phyloP scores from a whole-genome alignment of 2,888 invertebrate species.

The Dinocampus coccinellae region DNA sequence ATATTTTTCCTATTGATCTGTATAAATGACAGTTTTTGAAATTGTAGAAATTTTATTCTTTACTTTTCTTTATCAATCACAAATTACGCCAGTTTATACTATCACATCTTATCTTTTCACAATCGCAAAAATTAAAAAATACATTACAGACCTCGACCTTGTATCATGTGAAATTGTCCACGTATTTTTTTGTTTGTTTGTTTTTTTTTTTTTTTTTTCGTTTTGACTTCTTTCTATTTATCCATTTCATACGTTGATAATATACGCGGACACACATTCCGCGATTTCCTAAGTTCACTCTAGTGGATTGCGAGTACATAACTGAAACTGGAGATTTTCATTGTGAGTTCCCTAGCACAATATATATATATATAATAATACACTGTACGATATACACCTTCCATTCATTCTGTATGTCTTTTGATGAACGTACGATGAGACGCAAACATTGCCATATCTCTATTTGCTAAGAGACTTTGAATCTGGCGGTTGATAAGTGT shows the following conservation, averaged over 20 bases:
- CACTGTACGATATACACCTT: constrained; percentile 37
- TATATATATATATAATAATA: neutral
- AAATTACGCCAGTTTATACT: neutral
- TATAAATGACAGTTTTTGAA: neutral
- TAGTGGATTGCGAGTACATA: neutral
- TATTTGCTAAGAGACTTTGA: constrained; percentile 66
- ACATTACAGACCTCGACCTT: neutral
- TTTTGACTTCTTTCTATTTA: no score
- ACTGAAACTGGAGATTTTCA: constrained; percentile 10
- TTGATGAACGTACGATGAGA: constrained; percentile 62
- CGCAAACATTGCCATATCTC: constrained; percentile 65
- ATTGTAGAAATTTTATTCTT: neutral
- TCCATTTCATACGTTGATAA: neutral
- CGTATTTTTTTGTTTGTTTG: no score
- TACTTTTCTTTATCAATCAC: neutral
- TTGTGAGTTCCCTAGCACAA: constrained; percentile 27
- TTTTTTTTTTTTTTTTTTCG: no score
- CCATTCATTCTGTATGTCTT: constrained; percentile 59
- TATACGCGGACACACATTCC: neutral
- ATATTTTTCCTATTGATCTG: neutral
- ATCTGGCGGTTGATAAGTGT: constrained; percentile 62
- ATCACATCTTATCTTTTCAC: neutral
- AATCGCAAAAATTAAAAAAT: neutral
- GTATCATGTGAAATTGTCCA: neutral
- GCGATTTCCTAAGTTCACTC: no score